Base-by-base conservation (phyloP, 2,888 invertebrate genomes). In the Rhagonycha lutea region DNA sequence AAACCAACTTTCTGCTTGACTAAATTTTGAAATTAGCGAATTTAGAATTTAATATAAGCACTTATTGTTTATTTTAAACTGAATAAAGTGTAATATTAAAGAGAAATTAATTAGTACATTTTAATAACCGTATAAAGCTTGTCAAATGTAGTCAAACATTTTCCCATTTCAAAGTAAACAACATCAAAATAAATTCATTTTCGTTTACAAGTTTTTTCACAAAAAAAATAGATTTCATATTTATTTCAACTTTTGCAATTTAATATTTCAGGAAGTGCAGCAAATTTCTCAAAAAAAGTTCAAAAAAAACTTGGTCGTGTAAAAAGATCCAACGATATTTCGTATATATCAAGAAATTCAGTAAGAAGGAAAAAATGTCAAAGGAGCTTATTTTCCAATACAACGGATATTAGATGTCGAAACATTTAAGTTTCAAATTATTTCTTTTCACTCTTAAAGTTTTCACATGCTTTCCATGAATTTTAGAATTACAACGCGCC, bases 351-450 rank as follows among this genome's bases (percentile, higher is more conserved):
- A 47, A 47, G 47, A 47, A 47, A 47, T 47, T 47, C 47, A 47
- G 47, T 47, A 47, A 47, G 47, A n/a, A 47, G 18, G 69, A 70
- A 76, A 77, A 77, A 73, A 76, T 71, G 71, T 74, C 71, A 74
- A 73, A 69, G 76, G 68, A 76, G 75, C 71, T 76, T 73, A 73
- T 74, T 77, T 74, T 65, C 68, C 70, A 70, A 77, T 71, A 73
- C 68, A 74, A 68, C 74, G 77, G 77, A 77, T 74, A 77, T 77
- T 77, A 74, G 77, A 74, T 69, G 77, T 74, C 74, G 78, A 78
- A 74, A 79, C 76, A 77, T 76, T 80, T 79, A 75, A 80, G 75
- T 75, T 71, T 76, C 70, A 70, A 75, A 75, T 75, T 75, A 75
- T 72, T 72, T 72, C 65, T 75, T 28, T 69, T n/a, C 47, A 47